Percentiles rank a stretch among this genome's conserved stretches.
Conservation (phyloP, 2,113 vertebrate species). For the Serilophus lunatus region DNA sequence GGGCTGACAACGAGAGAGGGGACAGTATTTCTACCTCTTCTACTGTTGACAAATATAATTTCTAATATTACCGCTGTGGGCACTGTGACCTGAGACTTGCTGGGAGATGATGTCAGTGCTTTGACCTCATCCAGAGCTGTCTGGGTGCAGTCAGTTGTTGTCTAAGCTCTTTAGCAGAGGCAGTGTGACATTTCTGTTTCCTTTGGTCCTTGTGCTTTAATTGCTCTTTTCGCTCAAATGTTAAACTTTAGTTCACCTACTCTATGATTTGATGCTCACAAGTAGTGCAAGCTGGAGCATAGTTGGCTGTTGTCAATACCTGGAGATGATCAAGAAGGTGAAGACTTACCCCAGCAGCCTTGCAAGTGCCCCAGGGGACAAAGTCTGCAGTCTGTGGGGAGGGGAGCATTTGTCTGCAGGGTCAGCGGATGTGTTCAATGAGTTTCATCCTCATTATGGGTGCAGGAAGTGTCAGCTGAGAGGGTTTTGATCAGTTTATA, state of each 20-base stretch:
- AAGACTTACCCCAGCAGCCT: not conserved
- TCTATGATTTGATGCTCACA: not conserved
- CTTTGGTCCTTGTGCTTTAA: not conserved
- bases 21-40: not conserved
- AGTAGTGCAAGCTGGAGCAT: too few relatives aligned
- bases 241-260: not conserved
- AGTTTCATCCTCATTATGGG: not conserved
- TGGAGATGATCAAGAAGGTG: not conserved
- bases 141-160: not conserved
- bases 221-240: not conserved
- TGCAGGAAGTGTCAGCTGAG: not conserved
- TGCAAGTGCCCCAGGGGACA: not conserved
- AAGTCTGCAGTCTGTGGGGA: accelerated
- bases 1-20: not conserved
- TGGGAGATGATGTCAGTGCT: not conserved
- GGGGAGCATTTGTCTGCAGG: not conserved
- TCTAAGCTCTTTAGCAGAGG: not conserved
- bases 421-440: not conserved
- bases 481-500: not conserved
- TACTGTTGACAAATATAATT: not conserved
- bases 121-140: not conserved
- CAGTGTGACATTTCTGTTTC: not conserved
- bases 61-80: not conserved
- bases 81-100: not conserved
- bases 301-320: accelerated